phyloP scores from a whole-genome alignment of 2,797 vertebrate species.

The Prunella strophiata region DNA sequence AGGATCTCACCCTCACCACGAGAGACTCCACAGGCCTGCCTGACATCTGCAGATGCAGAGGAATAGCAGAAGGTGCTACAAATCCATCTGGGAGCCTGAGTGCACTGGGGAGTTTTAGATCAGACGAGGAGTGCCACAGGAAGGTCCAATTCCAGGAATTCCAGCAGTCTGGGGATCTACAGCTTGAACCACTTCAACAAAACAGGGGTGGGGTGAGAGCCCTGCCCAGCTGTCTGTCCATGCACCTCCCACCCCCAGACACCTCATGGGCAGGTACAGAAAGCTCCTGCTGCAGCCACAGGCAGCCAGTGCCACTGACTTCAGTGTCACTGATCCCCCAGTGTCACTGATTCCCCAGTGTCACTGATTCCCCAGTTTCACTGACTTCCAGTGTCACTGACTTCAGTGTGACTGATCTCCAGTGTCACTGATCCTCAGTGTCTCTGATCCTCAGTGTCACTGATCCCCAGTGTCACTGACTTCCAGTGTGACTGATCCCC shows the following conservation, averaged over 20 bases:
- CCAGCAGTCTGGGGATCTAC: not conserved
- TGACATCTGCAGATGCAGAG: not conserved
- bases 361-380: too few relatives aligned
- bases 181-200: not conserved
- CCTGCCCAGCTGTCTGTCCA: not conserved
- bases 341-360: not conserved
- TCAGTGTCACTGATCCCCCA: not conserved
- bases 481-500: too few relatives aligned
- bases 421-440: too few relatives aligned
- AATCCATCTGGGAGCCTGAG: not conserved
- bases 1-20: not conserved
- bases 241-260: not conserved
- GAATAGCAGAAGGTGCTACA: not conserved
- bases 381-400: too few relatives aligned
- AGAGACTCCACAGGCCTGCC: not conserved
- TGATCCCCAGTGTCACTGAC: too few relatives aligned
- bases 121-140: not conserved
- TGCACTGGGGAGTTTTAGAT: not conserved
- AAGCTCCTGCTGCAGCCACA: not conserved
- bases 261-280: not conserved
- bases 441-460: too few relatives aligned
- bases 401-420: too few relatives aligned
- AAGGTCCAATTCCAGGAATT: not conserved
- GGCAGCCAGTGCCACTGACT: not conserved
- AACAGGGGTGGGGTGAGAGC: not conserved